A percentile compares a stretch with the other conserved stretches of the same genome.
Conservation (phyloP, 2,888 invertebrate genomes). For the Ophioninae sp. region DNA sequence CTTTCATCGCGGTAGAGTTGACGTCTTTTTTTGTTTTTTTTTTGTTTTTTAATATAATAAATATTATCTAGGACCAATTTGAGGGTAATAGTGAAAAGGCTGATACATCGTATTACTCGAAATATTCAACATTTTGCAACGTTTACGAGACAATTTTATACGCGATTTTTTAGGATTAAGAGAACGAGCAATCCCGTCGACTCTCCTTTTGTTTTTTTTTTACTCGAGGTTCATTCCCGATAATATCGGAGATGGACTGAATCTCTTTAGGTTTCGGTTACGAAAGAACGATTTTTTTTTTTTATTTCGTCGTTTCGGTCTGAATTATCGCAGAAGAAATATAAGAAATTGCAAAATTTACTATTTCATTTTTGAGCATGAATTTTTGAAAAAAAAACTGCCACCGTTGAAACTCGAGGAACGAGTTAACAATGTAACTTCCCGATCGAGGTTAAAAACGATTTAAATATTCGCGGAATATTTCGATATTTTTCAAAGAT, state of each 20-base stretch:
- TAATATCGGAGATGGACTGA: slow-evolving; percentile 8
- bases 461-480: too few species aligned
- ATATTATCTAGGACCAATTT: slow-evolving; percentile 62
- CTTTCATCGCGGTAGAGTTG: slow-evolving; percentile 26
- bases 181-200: slow-evolving; percentile 17
- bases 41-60: slow-evolving; percentile 44
- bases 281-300: not conserved
- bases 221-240: not conserved
- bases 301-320: not conserved
- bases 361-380: not conserved
- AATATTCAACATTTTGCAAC: slow-evolving; percentile 55
- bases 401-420: not conserved
- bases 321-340: not conserved
- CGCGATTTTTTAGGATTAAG: slow-evolving; percentile 23
- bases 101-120: slow-evolving; percentile 63
- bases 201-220: slow-evolving; percentile 7
- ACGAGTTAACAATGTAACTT: not conserved
- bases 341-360: not conserved
- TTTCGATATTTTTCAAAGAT: too few species aligned
- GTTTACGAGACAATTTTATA: slow-evolving; percentile 56
- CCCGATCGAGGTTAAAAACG: not conserved
- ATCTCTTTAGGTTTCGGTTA: not conserved
- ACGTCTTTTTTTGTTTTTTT: too few species aligned
- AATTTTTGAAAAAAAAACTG: not conserved
- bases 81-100: slow-evolving; percentile 66